These are phyloP conservation scores for Spea multiplicata DNA, from an alignment of 2,113 vertebrate species.

Conservation along the genomic window DNA sequence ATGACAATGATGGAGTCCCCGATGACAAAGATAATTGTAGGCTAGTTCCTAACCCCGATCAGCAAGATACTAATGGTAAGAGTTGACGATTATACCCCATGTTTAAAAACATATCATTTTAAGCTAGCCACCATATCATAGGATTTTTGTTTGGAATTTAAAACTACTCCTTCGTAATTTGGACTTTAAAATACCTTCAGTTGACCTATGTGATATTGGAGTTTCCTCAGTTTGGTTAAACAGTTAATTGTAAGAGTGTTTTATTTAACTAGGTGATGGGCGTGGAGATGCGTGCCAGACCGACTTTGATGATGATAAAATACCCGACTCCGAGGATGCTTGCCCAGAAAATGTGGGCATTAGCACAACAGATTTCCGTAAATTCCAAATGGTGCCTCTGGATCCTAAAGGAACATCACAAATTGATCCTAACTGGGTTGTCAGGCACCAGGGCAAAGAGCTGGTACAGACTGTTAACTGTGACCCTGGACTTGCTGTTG, in stretches of 20 bases:
- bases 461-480: conserved; percentile 98
- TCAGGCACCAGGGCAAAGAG: conserved; percentile 97
- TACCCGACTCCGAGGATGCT: conserved; percentile 90
- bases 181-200: no score
- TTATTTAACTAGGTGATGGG: conserved; percentile 77
- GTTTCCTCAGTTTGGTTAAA: no score
- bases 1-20: conserved; percentile 97
- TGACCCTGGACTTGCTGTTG: conserved; percentile 95
- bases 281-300: conserved; percentile 94
- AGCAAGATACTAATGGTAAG: conserved; percentile 92
- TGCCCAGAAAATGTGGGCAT: conserved; percentile 96
- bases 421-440: conserved; percentile 98
- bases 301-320: conserved; percentile 91
- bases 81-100: not conserved
- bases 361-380: conserved; percentile 94
- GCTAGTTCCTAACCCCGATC: conserved; percentile 87
- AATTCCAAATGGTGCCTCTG: conserved; percentile 97
- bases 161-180: no score
- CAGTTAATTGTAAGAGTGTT: not conserved
- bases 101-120: no score
- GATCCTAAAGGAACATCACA: conserved; percentile 97
- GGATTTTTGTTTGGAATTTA: no score
- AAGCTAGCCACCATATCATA: no score
- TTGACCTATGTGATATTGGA: no score
- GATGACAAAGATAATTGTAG: conserved; percentile 96